Conservation (phyloP, 2,797 vertebrate species). For the Trematomus bernacchii region DNA sequence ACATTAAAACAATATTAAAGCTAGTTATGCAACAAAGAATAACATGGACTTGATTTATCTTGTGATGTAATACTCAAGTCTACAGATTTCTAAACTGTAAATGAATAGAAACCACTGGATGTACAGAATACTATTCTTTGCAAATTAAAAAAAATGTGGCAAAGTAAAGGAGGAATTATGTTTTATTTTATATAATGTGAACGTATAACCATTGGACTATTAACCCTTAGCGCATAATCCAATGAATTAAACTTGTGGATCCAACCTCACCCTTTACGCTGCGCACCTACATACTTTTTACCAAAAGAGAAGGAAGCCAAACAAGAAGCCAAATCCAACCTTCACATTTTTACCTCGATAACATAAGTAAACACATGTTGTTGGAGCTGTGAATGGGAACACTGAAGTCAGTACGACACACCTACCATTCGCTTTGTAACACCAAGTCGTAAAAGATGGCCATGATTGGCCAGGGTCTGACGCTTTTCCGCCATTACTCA, state of each 20-base stretch:
- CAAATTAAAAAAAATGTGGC: background rate
- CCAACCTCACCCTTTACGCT: background rate
- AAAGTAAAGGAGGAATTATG: background rate
- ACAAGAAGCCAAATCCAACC: background rate
- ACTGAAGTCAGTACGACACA: background rate
- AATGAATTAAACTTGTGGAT: background rate
- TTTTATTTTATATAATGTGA: constrained; percentile 1
- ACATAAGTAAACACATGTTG: background rate
- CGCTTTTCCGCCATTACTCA: background rate
- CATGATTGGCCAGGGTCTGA: background rate
- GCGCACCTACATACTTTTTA: background rate
- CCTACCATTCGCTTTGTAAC: background rate
- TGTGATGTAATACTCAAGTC: background rate
- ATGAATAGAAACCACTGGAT: background rate
- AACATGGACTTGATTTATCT: background rate
- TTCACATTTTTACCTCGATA: background rate
- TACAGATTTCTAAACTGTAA: background rate
- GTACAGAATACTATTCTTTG: background rate
- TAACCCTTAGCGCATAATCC: background rate
- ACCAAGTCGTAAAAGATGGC: background rate
- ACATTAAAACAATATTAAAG: background rate
- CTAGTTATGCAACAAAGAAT: background rate
- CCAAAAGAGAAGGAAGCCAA: background rate
- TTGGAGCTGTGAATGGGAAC: background rate
- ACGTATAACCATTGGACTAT: background rate